phyloP scores from a whole-genome alignment of 2,797 vertebrate species.

The Sebastes jordani region DNA sequence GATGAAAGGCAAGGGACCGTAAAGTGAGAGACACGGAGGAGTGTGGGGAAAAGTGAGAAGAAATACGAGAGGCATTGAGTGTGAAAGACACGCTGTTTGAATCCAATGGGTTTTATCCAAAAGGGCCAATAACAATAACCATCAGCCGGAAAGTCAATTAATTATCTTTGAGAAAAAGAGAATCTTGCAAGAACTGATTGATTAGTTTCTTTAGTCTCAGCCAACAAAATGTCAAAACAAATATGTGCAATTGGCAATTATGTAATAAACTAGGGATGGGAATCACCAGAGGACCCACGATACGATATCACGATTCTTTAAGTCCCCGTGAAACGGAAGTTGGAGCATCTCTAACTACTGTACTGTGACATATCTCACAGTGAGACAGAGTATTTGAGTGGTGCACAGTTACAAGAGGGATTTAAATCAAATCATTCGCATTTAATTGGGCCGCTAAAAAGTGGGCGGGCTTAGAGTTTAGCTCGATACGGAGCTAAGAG shows the following conservation, averaged over 20 bases:
- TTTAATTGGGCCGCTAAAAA: too few species aligned
- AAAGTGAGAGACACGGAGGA: constrained; percentile 15
- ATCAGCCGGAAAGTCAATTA: neutral
- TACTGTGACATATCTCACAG: too few species aligned
- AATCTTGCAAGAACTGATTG: neutral
- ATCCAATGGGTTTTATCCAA: neutral
- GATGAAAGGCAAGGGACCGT: constrained; percentile 20
- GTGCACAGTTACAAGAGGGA: too few species aligned
- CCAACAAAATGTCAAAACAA: neutral
- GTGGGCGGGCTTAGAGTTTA: too few species aligned
- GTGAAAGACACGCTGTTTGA: neutral
- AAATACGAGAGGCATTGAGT: constrained; percentile 1
- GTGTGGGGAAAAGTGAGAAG: constrained; percentile 3
- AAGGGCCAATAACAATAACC: neutral
- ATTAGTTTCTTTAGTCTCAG: neutral
- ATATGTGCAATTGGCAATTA: neutral
- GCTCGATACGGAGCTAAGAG: too few species aligned
- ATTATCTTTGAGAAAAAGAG: neutral
- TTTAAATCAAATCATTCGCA: too few species aligned
- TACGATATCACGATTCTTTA: too few species aligned
- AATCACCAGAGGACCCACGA: too few species aligned
- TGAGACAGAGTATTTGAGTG: too few species aligned
- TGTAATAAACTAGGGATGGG: neutral
- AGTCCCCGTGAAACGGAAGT: too few species aligned
- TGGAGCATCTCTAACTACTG: too few species aligned